Conservation (phyloP, 2,888 invertebrate genomes). For the Torymus tubicola region DNA sequence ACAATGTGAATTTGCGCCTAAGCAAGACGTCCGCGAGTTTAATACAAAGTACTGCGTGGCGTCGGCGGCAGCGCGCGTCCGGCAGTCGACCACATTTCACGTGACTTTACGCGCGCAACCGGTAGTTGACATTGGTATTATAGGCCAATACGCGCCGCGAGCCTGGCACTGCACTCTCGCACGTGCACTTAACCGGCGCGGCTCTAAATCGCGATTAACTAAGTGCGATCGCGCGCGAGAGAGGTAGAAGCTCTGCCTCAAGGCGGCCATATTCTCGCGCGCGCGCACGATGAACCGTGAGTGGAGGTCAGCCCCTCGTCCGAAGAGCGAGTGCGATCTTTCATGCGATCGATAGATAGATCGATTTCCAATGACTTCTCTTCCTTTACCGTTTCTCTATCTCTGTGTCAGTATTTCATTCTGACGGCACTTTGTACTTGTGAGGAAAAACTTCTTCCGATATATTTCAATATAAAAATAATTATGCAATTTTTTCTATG, state of each 20-base stretch:
- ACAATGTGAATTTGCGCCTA: neutral
- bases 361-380: neutral
- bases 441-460: no score
- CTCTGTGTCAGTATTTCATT: no score
- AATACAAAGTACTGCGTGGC: constrained; percentile 35
- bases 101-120: constrained; percentile 27
- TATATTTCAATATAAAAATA: no score
- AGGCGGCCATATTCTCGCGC: neutral
- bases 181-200: constrained; percentile 22
- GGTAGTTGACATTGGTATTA: constrained; percentile 21
- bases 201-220: constrained; percentile 40
- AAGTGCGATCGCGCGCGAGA: neutral
- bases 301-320: neutral
- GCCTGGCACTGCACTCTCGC: neutral
- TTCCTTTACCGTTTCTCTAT: no score
- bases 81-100: constrained; percentile 21
- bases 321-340: neutral
- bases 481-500: no score
- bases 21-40: constrained; percentile 33
- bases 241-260: no score
- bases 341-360: neutral
- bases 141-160: neutral
- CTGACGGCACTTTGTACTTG: no score
- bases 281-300: neutral
- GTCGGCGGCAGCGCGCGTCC: neutral